Base-by-base conservation (phyloP, 2,113 vertebrate species). In the Lophotis ruficrista region DNA sequence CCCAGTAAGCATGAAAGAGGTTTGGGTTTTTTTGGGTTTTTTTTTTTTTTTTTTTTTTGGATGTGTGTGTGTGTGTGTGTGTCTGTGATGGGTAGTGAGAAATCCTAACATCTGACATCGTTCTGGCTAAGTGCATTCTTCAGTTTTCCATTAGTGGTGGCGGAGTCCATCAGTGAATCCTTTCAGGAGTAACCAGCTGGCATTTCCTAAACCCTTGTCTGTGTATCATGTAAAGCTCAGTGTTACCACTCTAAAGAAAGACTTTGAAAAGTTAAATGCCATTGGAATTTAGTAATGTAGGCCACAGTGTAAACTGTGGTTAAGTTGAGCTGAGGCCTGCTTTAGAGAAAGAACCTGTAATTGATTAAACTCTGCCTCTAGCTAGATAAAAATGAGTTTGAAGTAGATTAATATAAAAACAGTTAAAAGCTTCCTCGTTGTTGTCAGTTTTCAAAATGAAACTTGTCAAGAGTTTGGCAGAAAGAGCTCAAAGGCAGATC, bases 301-400 rank as follows among this genome's bases (percentile, higher is more conserved):
- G 97, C 96, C 87, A 93, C 96, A 95, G 79, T 94, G 93, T 98
- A 98, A 97, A 98, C 96, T 96, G 97, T 90, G 98, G 97, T 87
- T 86, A 94, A 83, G 96, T 94, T 97, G 95, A 97, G 72, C 89
- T 56, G 84, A 98, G 97, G 94, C 85, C 91, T 94, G 94, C 91
- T 94, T 96, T 83, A 73, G 94, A 96, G 87, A 93, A 96, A 91
- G 93, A 97, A 96, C 98, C 97, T 97, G 97, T 89, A 89, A 97
- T 93, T 95, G 87, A 97, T 97, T 97, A 97, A 96, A 87, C 62
- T 38, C 56, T 94, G 95, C 94, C 83, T 96, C 83, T 94, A 97
- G 97, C 96, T 94, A 97, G 97, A 97, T 96, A 92, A 87, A 95
- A 93, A 91, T 41, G 92, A 92, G 68, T 90, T 96, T 79, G 83